Evolutionary conservation across 2,888 invertebrate genomes (phyloP), one percentile per base, ranked within the genome.

Genomic region (Microplitis manilae): DNA sequence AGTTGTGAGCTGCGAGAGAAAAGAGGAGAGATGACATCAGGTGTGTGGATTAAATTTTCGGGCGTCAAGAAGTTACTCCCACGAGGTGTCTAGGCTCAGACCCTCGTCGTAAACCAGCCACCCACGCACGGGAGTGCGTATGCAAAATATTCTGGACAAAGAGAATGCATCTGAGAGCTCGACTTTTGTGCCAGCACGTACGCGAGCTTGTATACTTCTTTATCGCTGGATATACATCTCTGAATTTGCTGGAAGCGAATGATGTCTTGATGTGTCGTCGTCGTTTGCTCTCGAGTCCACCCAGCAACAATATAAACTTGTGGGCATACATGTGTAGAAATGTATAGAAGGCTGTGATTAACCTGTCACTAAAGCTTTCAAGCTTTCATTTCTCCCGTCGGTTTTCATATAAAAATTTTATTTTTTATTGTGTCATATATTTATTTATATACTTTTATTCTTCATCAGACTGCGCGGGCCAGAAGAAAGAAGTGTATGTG

Each of bases 181-280:
- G 13, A 8, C 13, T 13, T 7, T 2, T 13, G 50, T 13, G 8
- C 50, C 50, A 50, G 30, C 30, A 30, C 2, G 30, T 30, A 30
- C 30, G 30, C 30, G 30, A 39, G 15, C 39, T 40, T 62, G 62
- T 62, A 20, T 15, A 65, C 30, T 20, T 65, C 6, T 70, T 71
- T 68, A 68, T 68, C 15, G 8, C 50, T 8, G 13, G 50, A 50
- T 13, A 50, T 50, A 50, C 13, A 50, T 50, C 50, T 50, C 50
- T 50, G 50, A 50, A 50, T 50, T 50, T n/a, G 61, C 83, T 81
- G 83, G 78, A 78, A 78, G 77, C 79, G 81, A 83, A 81, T 86
- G 86, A 87, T 85, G 87, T 87, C 87, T 87, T 87, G 86, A 86
- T 86, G 85, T 83, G 83, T 83, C 83, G 81, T 79, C 75, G 78